Conservation (phyloP, 23 tunicate species). For the Trididemnum clinides region DNA sequence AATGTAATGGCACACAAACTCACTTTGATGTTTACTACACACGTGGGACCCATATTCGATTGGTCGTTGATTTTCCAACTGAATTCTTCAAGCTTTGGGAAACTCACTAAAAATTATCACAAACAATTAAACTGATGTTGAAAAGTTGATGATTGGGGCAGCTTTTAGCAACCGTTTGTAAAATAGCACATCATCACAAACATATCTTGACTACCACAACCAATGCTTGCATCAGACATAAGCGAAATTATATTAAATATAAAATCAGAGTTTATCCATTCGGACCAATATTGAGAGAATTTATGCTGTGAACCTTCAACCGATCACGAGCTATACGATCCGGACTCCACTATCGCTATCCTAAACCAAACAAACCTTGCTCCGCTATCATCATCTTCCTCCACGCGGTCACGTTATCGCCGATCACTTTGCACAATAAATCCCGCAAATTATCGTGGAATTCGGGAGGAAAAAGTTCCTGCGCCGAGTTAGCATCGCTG, state of each 20-base stretch:
- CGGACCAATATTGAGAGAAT: no score
- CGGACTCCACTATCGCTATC: not conserved
- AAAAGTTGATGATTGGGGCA: no score
- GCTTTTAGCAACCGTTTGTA: no score
- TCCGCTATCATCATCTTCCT: not conserved
- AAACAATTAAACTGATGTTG: no score
- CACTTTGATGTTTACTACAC: slow-evolving; percentile 7
- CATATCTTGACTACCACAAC: no score
- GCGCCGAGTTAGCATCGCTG: not conserved
- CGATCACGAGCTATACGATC: not conserved
- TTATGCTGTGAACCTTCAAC: not conserved
- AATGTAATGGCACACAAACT: no score
- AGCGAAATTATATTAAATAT: no score
- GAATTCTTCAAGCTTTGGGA: not conserved
- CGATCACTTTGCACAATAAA: slow-evolving; percentile 19
- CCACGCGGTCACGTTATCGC: not conserved
- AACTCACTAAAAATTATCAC: no score
- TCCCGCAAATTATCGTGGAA: slow-evolving; percentile 21
- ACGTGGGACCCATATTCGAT: not conserved
- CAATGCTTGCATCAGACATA: no score
- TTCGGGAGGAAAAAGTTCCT: not conserved
- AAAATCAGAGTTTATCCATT: no score
- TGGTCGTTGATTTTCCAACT: not conserved
- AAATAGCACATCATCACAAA: no score
- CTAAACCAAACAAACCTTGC: not conserved